Conservation (phyloP, 1,140 invertebrate species). For the Branchinecta lynchi region DNA sequence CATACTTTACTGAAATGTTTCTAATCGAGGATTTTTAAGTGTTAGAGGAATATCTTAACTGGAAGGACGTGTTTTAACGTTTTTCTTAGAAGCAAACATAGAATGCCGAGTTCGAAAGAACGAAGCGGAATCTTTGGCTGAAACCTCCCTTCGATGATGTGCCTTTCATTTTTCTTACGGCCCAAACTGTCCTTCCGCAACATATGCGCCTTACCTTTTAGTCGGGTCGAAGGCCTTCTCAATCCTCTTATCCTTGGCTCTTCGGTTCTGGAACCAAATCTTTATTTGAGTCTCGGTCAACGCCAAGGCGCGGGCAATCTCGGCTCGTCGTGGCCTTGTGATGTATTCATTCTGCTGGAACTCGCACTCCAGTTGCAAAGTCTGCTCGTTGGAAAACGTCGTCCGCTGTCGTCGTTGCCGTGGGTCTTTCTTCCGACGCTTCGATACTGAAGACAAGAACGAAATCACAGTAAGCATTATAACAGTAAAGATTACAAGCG, state of each 20-base stretch:
- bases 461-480: not conserved
- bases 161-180: too few relatives aligned
- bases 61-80: too few relatives aligned
- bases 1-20: too few relatives aligned
- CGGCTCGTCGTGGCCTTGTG: conserved; percentile 62
- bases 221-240: conserved; percentile 90
- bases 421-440: conserved; percentile 65
- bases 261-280: conserved; percentile 91
- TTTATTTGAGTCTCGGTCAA: conserved; percentile 84
- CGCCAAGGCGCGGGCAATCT: conserved; percentile 61
- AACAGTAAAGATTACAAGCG: too few relatives aligned
- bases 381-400: conserved; percentile 87
- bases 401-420: conserved; percentile 73
- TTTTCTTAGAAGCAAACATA: too few relatives aligned
- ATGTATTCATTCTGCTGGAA: conserved; percentile 82
- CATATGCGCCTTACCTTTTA: conserved; percentile 48
- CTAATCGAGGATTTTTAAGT: too few relatives aligned
- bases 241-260: conserved; percentile 88
- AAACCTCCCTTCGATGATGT: too few relatives aligned
- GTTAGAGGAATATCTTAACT: too few relatives aligned
- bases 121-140: too few relatives aligned
- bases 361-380: conserved; percentile 70
- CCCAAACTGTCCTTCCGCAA: too few relatives aligned
- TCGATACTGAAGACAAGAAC: conserved; percentile 45
- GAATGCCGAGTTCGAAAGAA: too few relatives aligned